Conservation (phyloP, 2,888 invertebrate species). For the Cosmia pyralina region DNA sequence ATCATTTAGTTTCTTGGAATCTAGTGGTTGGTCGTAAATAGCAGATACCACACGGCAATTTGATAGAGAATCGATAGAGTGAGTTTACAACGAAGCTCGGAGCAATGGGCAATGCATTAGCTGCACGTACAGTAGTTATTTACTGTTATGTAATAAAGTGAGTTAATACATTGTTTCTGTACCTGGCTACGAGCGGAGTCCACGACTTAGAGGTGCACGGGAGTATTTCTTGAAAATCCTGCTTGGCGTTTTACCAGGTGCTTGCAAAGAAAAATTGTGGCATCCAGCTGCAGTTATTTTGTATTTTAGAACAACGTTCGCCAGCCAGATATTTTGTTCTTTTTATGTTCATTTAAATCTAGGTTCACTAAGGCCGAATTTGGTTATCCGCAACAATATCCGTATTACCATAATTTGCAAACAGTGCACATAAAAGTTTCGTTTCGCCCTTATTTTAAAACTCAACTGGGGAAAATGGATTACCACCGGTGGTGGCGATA, state of each 20-base stretch:
- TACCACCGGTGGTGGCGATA: slow-evolving; percentile 50
- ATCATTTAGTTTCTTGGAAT: slow-evolving; percentile 34
- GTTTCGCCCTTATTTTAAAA: slow-evolving; percentile 35
- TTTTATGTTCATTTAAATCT: neutral
- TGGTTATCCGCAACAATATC: neutral
- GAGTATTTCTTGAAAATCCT: slow-evolving; percentile 39
- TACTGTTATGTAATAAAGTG: slow-evolving; percentile 59
- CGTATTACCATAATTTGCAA: slow-evolving; percentile 31
- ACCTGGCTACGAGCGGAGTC: slow-evolving; percentile 40
- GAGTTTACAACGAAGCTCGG: slow-evolving; percentile 41
- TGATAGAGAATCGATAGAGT: slow-evolving; percentile 48
- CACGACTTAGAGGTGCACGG: slow-evolving; percentile 30
- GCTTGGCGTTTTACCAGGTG: slow-evolving; percentile 26
- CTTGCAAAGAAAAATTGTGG: slow-evolving; percentile 29
- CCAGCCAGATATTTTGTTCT: neutral
- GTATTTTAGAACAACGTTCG: slow-evolving; percentile 2
- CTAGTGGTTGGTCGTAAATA: slow-evolving; percentile 15
- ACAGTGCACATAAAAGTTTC: slow-evolving; percentile 19
- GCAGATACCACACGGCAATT: slow-evolving; percentile 50
- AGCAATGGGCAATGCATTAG: slow-evolving; percentile 43
- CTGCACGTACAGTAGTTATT: slow-evolving; percentile 54
- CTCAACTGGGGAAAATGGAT: slow-evolving; percentile 46
- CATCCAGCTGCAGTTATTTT: neutral
- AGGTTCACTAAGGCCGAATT: neutral
- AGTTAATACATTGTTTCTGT: slow-evolving; percentile 58